Percentiles rank a stretch among this genome's conserved stretches.
Evolutionary conservation across 2,888 invertebrate genomes (phyloP).

Genomic region (Ptilodon capucinus): DNA sequence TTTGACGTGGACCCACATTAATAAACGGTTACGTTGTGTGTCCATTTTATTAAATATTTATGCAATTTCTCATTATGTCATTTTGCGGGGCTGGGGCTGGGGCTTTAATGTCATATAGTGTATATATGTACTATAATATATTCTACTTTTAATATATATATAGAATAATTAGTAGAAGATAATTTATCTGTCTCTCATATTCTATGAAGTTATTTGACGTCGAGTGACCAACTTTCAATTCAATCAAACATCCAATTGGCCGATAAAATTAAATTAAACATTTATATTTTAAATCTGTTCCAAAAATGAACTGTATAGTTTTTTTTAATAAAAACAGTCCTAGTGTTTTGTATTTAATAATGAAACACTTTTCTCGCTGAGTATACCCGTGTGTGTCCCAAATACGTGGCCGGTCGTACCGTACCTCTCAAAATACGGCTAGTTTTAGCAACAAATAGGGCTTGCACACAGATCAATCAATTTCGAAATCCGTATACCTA

Average conservation of each 20-base stretch:
- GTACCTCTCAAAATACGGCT: conserved; percentile 21
- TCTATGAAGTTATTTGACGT: no score
- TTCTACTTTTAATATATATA: no score
- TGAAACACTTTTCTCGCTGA: conserved; percentile 12
- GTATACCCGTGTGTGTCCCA: conserved; percentile 25
- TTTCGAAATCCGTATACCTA: no score
- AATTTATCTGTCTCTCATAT: no score
- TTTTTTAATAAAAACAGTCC: background rate
- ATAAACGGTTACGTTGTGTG: background rate
- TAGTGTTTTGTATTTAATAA: background rate
- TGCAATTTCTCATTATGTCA: background rate
- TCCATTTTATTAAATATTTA: background rate
- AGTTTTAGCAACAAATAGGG: conserved; percentile 16
- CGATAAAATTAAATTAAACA: no score
- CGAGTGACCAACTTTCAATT: no score
- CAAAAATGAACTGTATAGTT: no score
- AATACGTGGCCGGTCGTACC: conserved; percentile 29
- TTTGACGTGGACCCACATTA: background rate
- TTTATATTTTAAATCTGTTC: no score
- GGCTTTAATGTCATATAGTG: background rate
- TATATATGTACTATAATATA: no score
- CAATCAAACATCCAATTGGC: no score
- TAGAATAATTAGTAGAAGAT: no score
- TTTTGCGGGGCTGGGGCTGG: background rate
- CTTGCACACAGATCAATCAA: no score